phyloP scores from a whole-genome alignment of 2,113 vertebrate genomes.

The Hippoglossus stenolepis region DNA sequence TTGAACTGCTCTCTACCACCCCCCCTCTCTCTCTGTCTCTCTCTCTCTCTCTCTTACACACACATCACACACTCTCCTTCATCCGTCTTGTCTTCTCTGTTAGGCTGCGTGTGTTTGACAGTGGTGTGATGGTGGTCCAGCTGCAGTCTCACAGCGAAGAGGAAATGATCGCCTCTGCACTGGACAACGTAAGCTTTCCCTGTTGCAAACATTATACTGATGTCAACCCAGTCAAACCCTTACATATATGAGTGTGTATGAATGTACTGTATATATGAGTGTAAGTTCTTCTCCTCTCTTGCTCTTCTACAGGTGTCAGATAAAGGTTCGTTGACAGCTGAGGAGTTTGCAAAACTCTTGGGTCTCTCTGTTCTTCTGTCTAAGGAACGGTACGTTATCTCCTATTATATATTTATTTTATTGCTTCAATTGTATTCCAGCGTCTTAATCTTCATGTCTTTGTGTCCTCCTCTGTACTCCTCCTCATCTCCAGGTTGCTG shows the following conservation, averaged over 20 bases:
- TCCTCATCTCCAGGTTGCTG: constrained; percentile 84
- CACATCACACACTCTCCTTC: not conserved
- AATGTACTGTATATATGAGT: not conserved
- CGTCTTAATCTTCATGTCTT: not conserved
- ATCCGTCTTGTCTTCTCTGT: constrained; percentile 42
- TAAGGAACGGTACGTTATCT: constrained; percentile 89
- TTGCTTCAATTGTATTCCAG: not conserved
- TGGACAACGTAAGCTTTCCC: constrained; percentile 89
- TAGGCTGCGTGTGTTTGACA: constrained; percentile 96
- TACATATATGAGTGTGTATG: not conserved
- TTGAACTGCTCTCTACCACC: not conserved
- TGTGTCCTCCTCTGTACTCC: not conserved
- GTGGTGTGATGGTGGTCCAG: constrained; percentile 98
- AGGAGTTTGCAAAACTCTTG: constrained; percentile 96
- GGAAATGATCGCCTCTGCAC: constrained; percentile 96
- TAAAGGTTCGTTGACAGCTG: constrained; percentile 95
- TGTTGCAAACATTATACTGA: constrained; percentile 17
- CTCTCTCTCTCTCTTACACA: not conserved
- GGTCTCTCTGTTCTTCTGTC: constrained; percentile 97
- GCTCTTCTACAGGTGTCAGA: constrained; percentile 87
- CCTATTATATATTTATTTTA: not conserved
- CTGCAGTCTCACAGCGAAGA: constrained; percentile 98
- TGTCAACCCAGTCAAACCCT: constrained; percentile 16
- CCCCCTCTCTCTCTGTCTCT: too few relatives aligned
- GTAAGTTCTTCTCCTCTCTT: not conserved